Evolutionary conservation across 2,797 vertebrate species (phyloP), one percentile per base, ranked within the genome.

Genomic region (Sebastes vulpes): DNA sequence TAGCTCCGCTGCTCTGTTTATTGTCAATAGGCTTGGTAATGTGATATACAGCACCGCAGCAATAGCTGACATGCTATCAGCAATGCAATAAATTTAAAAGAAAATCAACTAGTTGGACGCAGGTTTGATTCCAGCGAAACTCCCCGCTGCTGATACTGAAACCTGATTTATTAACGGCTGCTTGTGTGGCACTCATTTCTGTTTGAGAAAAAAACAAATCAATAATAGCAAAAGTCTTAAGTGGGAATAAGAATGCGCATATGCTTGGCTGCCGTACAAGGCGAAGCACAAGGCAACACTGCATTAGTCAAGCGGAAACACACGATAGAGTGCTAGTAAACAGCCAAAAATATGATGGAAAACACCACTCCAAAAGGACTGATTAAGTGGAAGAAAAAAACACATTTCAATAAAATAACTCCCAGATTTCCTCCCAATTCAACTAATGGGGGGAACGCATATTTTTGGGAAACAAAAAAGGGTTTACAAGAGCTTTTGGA

Each of bases 1-100:
- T 25, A 52, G 64, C 73, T 64, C 60, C n/a, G 42, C 50, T 28
- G 79, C 71, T 82, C 84, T 93, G 89, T 86, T 93, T 91, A 89
- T 91, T 46, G 77, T 94, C 89, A 83, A 73, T 89, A 79, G 31
- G 72, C 38, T 61, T 14, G 64, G 80, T 90, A 91, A 94, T 82
- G 81, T 93, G 86, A 95, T 91, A 85, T 86, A 90, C 90, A 89
- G 86, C 86, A 75, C 64, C 8, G 52, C 77, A 7, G 79, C 79
- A 56, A 91, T 58, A 83, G 84, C 81, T 90, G 83, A 94, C 92
- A 89, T 74, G 80, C 83, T 89, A 93, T 93, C 90, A 91, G 85
- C 83, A 72, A 69, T 76, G 66, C 73, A 58, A 87, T 92, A 85
- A 92, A 94, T 92, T 85, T 70, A 16, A 85, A 86, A 72, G 72